phyloP scores from a whole-genome alignment of 2,797 vertebrate genomes.

The Meda fulgida region DNA sequence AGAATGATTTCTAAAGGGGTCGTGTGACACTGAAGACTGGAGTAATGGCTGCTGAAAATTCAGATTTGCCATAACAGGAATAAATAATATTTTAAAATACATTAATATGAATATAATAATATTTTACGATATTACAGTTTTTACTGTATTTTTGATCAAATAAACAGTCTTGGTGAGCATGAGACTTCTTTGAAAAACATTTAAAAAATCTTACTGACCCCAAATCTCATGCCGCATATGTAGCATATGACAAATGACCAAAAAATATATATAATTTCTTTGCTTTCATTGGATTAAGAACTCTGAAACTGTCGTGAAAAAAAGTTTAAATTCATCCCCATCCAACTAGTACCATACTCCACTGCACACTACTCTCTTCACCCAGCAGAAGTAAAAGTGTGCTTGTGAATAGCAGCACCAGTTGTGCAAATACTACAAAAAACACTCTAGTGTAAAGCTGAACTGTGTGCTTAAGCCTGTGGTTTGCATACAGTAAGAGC shows the following conservation, averaged over 20 bases:
- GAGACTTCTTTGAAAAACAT: background rate
- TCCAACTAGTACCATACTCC: background rate
- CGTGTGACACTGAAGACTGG: background rate
- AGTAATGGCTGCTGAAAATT: background rate
- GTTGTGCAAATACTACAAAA: constrained; percentile 10
- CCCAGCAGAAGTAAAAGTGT: background rate
- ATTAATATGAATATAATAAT: background rate
- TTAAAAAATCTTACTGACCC: background rate
- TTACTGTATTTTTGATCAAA: background rate
- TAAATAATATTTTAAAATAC: background rate
- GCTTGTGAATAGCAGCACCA: background rate
- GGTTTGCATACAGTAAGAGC: constrained; percentile 32
- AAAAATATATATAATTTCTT: background rate
- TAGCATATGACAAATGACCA: background rate
- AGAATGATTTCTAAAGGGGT: too few species aligned
- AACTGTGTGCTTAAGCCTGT: constrained; percentile 23
- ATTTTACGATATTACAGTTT: background rate
- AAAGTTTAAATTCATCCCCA: background rate
- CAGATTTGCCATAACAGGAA: background rate
- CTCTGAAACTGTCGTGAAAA: background rate
- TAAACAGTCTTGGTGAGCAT: background rate
- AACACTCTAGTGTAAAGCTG: background rate
- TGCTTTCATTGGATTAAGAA: background rate
- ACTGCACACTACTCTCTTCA: background rate
- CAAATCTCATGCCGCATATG: background rate